Evolutionary conservation across 1,140 invertebrate genomes (phyloP).

Genomic region (Carcinoscorpius rotundicauda): DNA sequence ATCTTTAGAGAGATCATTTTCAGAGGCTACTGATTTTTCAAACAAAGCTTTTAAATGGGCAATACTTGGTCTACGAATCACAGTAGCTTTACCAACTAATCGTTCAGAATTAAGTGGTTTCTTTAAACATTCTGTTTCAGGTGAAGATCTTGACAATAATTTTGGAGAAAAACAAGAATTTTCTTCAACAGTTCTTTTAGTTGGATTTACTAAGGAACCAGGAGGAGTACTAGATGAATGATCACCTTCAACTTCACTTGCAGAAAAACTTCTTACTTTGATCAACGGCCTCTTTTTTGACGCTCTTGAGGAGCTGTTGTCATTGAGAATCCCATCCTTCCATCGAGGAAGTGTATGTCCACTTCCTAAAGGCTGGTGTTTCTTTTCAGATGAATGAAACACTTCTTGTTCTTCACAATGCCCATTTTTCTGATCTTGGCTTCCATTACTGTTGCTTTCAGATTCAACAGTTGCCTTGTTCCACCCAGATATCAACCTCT

Average conservation of each 20-base stretch:
- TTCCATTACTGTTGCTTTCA: slow-evolving; percentile 6
- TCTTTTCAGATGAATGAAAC: no score
- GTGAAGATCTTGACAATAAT: no score
- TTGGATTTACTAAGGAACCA: no score
- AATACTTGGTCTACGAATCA: slow-evolving; percentile 36
- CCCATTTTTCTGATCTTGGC: background rate
- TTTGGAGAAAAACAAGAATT: no score
- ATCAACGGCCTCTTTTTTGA: background rate
- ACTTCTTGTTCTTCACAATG: no score
- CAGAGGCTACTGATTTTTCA: slow-evolving; percentile 27
- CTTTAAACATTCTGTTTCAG: no score
- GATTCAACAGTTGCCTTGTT: slow-evolving; percentile 13
- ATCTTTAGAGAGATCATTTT: slow-evolving; percentile 2
- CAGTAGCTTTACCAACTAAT: slow-evolving; percentile 27
- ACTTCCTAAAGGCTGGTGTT: no score
- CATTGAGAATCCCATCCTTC: background rate
- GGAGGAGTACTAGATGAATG: background rate
- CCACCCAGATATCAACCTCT: slow-evolving; percentile 20
- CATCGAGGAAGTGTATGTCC: no score
- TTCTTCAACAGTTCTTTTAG: no score
- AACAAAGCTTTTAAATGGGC: slow-evolving; percentile 39
- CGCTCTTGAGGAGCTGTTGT: background rate
- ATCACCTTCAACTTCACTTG: background rate
- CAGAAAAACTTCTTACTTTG: background rate
- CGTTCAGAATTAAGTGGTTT: slow-evolving; percentile 18